These are phyloP conservation scores for Kryptopterus vitreolus DNA, from an alignment of 2,797 vertebrate species.

Conservation along the genomic window DNA sequence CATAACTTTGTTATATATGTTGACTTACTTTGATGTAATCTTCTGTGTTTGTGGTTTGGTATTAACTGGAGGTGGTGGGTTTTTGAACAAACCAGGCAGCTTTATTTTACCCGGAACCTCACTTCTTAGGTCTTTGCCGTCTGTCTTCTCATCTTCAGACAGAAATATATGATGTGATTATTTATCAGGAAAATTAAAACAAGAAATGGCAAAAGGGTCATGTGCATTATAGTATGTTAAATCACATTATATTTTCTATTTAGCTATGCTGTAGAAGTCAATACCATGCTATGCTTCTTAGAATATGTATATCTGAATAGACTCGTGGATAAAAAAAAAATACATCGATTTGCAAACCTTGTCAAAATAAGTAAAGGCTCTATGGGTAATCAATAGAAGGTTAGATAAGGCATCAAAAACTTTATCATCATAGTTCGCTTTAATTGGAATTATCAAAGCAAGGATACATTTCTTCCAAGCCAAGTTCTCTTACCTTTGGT, in stretches of 20 bases:
- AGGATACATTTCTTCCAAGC: background rate
- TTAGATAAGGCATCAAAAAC: background rate
- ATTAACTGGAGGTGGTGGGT: constrained; percentile 75
- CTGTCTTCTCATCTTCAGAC: constrained; percentile 65
- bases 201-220: background rate
- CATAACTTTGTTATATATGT: background rate
- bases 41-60: constrained; percentile 65
- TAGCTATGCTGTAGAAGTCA: background rate
- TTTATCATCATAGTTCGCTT: background rate
- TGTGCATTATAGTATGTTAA: no score
- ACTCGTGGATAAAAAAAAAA: background rate
- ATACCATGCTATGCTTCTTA: background rate
- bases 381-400: background rate
- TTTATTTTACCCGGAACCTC: constrained; percentile 74
- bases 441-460: background rate
- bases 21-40: constrained; percentile 75
- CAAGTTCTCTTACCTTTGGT: constrained; percentile 43
- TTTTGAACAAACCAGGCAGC: constrained; percentile 70
- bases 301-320: background rate
- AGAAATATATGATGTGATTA: constrained; percentile 4
- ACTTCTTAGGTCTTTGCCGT: constrained; percentile 71
- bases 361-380: no score
- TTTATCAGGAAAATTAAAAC: background rate
- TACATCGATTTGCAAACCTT: background rate
- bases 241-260: background rate